Base-by-base conservation (phyloP, 2,888 invertebrate genomes). In the Linnaemya vulpina region DNA sequence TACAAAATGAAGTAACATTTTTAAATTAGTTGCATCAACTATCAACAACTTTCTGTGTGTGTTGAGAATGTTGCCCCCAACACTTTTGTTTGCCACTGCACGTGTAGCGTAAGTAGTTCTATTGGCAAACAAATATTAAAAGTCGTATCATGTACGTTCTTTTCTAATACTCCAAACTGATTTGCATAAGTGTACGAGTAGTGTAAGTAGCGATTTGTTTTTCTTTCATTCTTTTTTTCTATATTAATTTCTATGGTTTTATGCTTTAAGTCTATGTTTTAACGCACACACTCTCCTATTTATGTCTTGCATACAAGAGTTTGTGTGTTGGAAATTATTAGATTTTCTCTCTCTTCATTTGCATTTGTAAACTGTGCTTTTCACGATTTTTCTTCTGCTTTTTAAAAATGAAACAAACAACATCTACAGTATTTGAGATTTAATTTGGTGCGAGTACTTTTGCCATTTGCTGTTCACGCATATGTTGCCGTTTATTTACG, bases 401-500 rank as follows among this genome's bases (percentile, higher is more conserved):
- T 49, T 22, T 55, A 13, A 49, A 62, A 51, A 25, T 11, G 3
- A 70, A 60, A 58, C 46, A n/a, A 30, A 10, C 49, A 40, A 58
- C 53, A 43, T 30, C 63, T 49, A 55, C 40, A 13, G n/a, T n/a
- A n/a, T 71, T 80, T 53, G 55, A 38, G 17, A 68, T 77, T 74
- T 63, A 25, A 30, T 77, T 73, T 53, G 15, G 25, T 80, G 53
- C 22, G 55, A 80, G 40, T 51, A 76, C 55, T 85, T 67, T 83
- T 78, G 74, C 65, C 74, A 82, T 85, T 85, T 82, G 85, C 82
- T 85, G 85, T 85, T 85, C 80, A 83, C 80, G 82, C 87, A 87
- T 88, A 87, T 88, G 87, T 86, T 86, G 65, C 86, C 84, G 75
- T 89, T 90, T 90, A 90, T 88, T 90, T 89, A 89, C 90, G 89